Evolutionary conservation across 2,797 vertebrate species (phyloP), one percentile per base, ranked within the genome.

Genomic region (Crocidura indochinensis): DNA sequence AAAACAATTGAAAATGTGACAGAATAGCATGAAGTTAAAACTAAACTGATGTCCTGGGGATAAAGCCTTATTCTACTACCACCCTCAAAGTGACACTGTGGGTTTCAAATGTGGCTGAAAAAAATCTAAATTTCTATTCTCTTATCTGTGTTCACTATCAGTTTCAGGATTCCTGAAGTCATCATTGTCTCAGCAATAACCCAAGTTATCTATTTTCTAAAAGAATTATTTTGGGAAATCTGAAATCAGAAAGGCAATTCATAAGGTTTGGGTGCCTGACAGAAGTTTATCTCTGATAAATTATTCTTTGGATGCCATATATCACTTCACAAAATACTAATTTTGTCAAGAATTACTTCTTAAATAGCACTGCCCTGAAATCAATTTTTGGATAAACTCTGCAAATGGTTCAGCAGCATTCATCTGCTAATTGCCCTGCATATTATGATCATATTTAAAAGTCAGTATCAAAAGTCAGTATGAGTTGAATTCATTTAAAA

Each of bases 51-150:
- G 15, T 78, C 15, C 14, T 31, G 22, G n/a, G 9, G 31, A 49
- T 72, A 67, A 60, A 86, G n/a, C 2, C 4, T 60, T 79, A 31
- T 51, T 68, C 44, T 38, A 29, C 11, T 60, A 71, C 1, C 7
- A 53, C 26, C 11, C 29, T 73, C 17, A 87, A 51, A 53, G 68
- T 11, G 31, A 27, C 38, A 38, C n/a, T 38, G 10, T 72, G 15
- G 20, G 19, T 68, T 92, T 62, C 31, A 80, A 75, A 81, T 24
- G 17, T 73, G 11, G 90, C 29, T 72, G 38, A 38, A 56, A 12
- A 46, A 68, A 71, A 24, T 74, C 62, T 90, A 12, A 90, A 69
- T 81, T 53, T 73, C 27, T 76, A 6, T 95, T 88, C 46, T 82
- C 5, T 10, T 86, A 1, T 64, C 38, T 20, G 0, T 73, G 15